Evolutionary conservation across 2,113 vertebrate genomes (phyloP), one percentile per base, ranked within the genome.

Genomic region (Lycocorax pyrrhopterus): DNA sequence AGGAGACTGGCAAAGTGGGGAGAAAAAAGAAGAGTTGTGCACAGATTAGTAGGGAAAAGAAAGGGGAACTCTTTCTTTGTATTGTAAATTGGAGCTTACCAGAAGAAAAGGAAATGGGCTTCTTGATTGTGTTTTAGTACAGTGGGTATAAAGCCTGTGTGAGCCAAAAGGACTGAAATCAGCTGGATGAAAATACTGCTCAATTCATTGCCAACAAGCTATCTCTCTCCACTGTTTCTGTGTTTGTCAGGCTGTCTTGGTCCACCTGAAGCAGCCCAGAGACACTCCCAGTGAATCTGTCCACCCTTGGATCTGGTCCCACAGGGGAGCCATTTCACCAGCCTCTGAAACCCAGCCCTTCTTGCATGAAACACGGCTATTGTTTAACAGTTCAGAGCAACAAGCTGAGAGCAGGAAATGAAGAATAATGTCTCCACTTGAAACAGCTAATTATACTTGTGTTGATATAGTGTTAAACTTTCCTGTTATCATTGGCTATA

Each of bases 401-500:
- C 59, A 93, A 69, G 55, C 26, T 83, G 75, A 90, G 79, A 79
- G 87, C 93, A 96, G 94, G 95, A 96, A 96, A 95, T 88, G 87
- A 96, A 95, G 90, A 96, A 96, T 91, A 91, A 87, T 93, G 87
- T 95, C 87, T 94, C 82, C 79, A 77, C 63, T 96, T 95, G 82
- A 95, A 96, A 83, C 76, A 93, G 63, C 72, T 92, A 96, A 96
- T 95, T 93, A 86, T 90, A 74, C 82, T 94, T 68, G 21, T 93
- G 92, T 91, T 94, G 93, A 93, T 84, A 83, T 92, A 83, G 62
- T 84, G 87, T 92, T 94, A 93, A 96, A 95, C 52, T 95, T 93
- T 86, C 71, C 93, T 96, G 94, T 96, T 96, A 90, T 93, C 55
- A 72, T 93, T 94, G 93, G 93, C 94, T 63, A 39, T 60, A 39